Conservation (phyloP, 2,888 invertebrate genomes). For the Pelosia muscerda region DNA sequence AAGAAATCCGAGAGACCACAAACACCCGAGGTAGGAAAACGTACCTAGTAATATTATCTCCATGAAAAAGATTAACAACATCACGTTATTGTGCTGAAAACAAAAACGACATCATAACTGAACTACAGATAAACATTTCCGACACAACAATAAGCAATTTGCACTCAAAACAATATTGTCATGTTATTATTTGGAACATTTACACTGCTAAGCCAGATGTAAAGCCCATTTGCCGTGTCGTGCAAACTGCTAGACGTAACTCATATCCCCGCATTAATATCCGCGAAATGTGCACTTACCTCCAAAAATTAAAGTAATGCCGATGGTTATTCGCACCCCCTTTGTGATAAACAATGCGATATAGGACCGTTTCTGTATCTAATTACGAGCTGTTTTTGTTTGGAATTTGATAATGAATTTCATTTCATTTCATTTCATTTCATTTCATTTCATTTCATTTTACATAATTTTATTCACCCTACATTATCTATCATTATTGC, state of each 20-base stretch:
- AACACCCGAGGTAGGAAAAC: background rate
- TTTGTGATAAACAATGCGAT: conserved; percentile 6
- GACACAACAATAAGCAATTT: conserved; percentile 41
- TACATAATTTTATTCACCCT: no score
- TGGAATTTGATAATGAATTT: no score
- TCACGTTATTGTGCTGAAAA: background rate
- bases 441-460: no score
- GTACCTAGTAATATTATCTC: background rate
- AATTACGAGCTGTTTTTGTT: background rate
- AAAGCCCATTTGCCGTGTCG: conserved; percentile 80
- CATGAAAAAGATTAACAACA: conserved; percentile 1
- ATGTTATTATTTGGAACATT: conserved; percentile 81
- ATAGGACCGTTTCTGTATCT: conserved; percentile 6
- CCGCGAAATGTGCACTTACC: conserved; percentile 69
- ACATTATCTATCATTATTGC: no score
- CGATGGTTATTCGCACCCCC: conserved; percentile 46
- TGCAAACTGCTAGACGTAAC: conserved; percentile 75
- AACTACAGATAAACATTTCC: conserved; percentile 27
- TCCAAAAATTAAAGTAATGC: conserved; percentile 67
- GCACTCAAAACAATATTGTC: conserved; percentile 69
- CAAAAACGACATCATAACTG: conserved; percentile 18
- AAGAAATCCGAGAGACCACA: no score
- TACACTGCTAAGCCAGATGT: conserved; percentile 82
- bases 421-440: no score
- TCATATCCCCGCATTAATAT: conserved; percentile 77